Evolutionary conservation across 2,797 vertebrate species (phyloP).

Genomic region (Bradypus variegatus): DNA sequence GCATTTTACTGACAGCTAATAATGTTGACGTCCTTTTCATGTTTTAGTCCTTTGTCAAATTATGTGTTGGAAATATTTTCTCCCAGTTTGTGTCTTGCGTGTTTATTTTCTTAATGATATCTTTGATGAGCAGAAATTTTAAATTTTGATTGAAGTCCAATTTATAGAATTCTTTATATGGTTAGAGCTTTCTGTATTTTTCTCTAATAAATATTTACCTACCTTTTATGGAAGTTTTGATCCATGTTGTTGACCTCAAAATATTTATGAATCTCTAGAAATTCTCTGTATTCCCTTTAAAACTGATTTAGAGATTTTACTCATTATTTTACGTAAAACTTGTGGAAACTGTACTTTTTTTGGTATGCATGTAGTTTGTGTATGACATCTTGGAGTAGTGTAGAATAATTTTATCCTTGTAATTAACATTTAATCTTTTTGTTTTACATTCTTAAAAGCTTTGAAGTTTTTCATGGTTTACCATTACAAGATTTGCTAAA

Average conservation of each 20-base stretch:
- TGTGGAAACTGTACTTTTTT: neutral
- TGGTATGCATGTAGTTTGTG: too few relatives aligned
- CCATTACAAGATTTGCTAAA: neutral
- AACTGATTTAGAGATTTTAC: neutral
- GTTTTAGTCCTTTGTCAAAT: neutral
- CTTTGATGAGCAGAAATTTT: neutral
- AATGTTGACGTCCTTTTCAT: neutral
- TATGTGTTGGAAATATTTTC: neutral
- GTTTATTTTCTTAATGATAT: neutral
- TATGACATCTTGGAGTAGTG: neutral
- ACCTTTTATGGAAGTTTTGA: neutral
- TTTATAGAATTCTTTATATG: neutral
- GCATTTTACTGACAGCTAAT: neutral
- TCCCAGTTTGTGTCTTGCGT: neutral
- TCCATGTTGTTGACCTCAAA: neutral
- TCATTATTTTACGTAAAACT: neutral
- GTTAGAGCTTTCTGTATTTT: neutral
- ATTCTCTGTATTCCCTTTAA: neutral
- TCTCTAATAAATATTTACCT: neutral
- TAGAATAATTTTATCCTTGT: neutral
- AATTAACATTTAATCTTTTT: neutral
- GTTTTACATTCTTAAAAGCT: neutral
- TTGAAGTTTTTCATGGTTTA: neutral
- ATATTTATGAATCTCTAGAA: neutral
- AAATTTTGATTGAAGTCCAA: neutral